phyloP scores from a whole-genome alignment of 2,113 vertebrate species.

The Hyla sarda region DNA sequence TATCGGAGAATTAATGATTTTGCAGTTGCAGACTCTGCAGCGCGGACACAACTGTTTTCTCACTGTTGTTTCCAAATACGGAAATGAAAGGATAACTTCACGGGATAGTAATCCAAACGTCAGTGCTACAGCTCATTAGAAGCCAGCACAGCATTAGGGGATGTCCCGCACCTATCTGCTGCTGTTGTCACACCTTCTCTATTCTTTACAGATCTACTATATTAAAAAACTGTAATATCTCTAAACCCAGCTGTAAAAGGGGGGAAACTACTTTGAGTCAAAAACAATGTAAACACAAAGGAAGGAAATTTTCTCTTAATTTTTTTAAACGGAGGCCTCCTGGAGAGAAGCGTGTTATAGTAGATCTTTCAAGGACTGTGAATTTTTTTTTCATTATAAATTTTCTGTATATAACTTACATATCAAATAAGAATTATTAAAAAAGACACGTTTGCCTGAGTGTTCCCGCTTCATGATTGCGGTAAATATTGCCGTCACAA shows the following conservation, averaged over 20 bases:
- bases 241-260: not conserved
- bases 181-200: not conserved
- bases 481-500: not conserved
- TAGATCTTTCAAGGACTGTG: not conserved
- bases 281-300: not conserved
- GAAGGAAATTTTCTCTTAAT: not conserved
- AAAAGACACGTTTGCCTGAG: too few relatives aligned
- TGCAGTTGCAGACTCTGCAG: conserved; percentile 54
- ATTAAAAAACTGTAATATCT: not conserved
- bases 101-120: conserved; percentile 68
- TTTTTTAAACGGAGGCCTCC: not conserved
- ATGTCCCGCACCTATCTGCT: not conserved
- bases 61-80: conserved; percentile 67
- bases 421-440: too few relatives aligned
- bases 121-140: conserved; percentile 73
- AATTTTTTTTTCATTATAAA: not conserved
- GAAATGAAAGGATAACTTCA: conserved; percentile 75
- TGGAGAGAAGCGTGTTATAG: too few relatives aligned
- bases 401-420: not conserved
- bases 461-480: too few relatives aligned
- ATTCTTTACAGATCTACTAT: not conserved
- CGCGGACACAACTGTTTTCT: conserved; percentile 60
- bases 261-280: not conserved
- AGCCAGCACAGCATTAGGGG: conserved; percentile 57
- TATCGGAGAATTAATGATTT: conserved; percentile 37